Conservation (phyloP, 2,113 vertebrate genomes). For the Piprites chloris region DNA sequence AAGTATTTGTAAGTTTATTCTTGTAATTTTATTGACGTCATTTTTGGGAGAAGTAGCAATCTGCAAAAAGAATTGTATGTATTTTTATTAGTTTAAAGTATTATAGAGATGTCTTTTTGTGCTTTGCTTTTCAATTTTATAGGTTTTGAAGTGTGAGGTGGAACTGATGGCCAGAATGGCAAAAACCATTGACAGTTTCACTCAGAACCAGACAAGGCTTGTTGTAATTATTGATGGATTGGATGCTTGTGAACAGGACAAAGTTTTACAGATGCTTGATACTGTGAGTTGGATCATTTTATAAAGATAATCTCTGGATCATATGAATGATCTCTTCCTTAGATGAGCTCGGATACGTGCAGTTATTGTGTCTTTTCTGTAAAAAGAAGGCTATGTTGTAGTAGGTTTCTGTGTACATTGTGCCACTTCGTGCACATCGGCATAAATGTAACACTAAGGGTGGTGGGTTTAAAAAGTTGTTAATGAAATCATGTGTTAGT, state of each 20-base stretch:
- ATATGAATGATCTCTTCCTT: background rate
- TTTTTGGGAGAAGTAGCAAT: background rate
- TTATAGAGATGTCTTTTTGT: background rate
- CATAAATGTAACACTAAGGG: background rate
- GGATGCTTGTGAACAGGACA: slow-evolving; percentile 97
- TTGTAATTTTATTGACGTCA: background rate
- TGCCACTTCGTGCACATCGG: background rate
- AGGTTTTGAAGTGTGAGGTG: slow-evolving; percentile 98
- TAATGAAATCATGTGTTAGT: background rate
- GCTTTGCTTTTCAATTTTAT: background rate
- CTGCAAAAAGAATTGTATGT: background rate
- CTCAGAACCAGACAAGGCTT: slow-evolving; percentile 96
- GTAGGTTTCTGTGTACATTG: background rate
- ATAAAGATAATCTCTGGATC: background rate
- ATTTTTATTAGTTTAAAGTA: background rate
- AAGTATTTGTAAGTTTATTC: background rate
- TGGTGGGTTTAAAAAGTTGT: background rate
- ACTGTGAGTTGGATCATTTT: slow-evolving; percentile 77
- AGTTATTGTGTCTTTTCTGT: background rate
- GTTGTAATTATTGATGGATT: slow-evolving; percentile 96
- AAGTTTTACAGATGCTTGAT: slow-evolving; percentile 97
- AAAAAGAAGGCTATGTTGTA: background rate
- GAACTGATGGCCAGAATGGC: slow-evolving; percentile 98
- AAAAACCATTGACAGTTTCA: slow-evolving; percentile 96
- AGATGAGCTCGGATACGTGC: background rate